Percentiles rank a stretch among this genome's conserved stretches.
Conservation (phyloP, 2,113 vertebrate species). For the Dipodomys merriami region DNA sequence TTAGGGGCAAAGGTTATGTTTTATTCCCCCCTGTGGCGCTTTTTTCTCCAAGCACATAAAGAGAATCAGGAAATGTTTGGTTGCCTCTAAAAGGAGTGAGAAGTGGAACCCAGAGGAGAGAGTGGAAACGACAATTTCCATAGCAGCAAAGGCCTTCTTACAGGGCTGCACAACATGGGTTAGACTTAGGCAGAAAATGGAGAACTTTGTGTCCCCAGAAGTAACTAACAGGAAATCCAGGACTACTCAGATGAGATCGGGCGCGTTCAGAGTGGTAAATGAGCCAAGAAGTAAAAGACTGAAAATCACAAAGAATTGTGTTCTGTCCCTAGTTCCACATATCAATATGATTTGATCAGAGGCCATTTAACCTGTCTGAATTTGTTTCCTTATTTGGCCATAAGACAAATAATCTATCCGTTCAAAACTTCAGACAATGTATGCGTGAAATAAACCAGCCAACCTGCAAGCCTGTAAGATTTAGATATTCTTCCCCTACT, state of each 20-base stretch:
- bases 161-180: neutral
- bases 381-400: neutral
- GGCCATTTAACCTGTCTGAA: neutral
- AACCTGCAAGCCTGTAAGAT: neutral
- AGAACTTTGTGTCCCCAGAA: neutral
- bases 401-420: neutral
- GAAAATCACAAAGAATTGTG: neutral
- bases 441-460: neutral
- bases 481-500: neutral
- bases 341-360: neutral
- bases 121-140: neutral
- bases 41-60: neutral
- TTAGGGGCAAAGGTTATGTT: constrained; percentile 30
- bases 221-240: neutral
- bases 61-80: constrained; percentile 9
- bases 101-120: neutral
- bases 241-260: neutral
- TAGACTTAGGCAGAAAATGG: neutral
- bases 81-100: neutral
- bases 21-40: neutral
- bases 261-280: neutral
- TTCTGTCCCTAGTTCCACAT: neutral
- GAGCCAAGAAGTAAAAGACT: neutral
- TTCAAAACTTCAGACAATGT: neutral
- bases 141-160: constrained; percentile 5